Conservation (phyloP, 2,113 vertebrate species). For the Damaliscus lunatus region DNA sequence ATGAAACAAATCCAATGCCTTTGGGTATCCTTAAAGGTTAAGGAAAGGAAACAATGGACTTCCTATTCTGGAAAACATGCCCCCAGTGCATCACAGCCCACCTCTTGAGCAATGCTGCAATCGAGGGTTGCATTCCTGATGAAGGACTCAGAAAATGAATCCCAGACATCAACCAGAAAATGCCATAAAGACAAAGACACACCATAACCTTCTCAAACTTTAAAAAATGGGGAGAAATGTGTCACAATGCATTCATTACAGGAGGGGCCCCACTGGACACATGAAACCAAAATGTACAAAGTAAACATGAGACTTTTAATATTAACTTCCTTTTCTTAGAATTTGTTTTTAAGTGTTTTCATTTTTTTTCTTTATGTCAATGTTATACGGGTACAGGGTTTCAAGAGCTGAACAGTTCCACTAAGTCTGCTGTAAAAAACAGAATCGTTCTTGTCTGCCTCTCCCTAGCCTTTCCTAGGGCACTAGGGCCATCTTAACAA, state of each 20-base stretch:
- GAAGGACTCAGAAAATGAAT: constrained; percentile 31
- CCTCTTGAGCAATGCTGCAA: background rate
- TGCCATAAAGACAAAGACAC: background rate
- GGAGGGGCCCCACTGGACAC: background rate
- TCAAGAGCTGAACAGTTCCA: background rate
- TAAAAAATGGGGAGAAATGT: background rate
- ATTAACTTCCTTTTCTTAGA: background rate
- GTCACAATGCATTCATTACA: background rate
- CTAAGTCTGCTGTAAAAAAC: background rate
- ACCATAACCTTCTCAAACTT: background rate
- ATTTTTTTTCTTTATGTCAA: background rate
- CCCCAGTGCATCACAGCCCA: background rate
- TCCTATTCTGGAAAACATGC: background rate
- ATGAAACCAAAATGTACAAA: background rate
- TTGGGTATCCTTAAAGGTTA: background rate
- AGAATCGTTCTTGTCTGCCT: background rate
- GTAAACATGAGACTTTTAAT: background rate
- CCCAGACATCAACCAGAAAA: background rate
- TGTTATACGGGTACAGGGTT: background rate
- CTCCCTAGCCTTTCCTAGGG: background rate
- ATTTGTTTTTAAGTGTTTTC: background rate
- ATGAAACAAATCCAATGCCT: background rate
- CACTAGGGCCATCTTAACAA: background rate
- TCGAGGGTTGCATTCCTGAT: background rate
- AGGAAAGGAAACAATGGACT: background rate